phyloP scores from a whole-genome alignment of 2,797 vertebrate genomes.

The Phaenicophaeus curvirostris region DNA sequence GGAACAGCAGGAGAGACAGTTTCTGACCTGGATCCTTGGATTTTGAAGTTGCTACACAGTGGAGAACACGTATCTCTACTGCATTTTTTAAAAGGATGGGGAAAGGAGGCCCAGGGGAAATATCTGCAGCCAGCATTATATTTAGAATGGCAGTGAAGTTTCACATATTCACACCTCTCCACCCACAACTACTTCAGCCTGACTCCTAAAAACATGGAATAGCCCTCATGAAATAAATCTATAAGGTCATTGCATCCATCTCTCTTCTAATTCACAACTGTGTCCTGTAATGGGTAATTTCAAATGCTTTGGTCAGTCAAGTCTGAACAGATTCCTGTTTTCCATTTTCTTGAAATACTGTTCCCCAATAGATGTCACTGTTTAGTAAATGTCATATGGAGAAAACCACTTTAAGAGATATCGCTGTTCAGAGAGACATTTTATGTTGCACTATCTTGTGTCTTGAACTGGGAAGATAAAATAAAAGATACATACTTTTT shows the following conservation, averaged over 20 bases:
- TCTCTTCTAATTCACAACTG: not conserved
- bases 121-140: not conserved
- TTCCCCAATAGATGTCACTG: slow-evolving; percentile 27
- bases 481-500: not conserved
- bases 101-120: not conserved
- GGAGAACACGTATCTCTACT: not conserved
- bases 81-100: not conserved
- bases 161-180: not conserved
- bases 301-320: not conserved
- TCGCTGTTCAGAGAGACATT: not conserved
- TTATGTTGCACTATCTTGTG: not conserved
- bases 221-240: not conserved
- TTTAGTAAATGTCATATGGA: not conserved
- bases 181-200: not conserved
- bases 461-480: not conserved
- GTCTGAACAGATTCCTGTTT: not conserved
- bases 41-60: not conserved
- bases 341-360: not conserved
- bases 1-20: not conserved
- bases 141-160: not conserved
- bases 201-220: not conserved
- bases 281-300: not conserved
- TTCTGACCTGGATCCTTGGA: not conserved
- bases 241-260: not conserved
- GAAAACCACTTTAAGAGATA: not conserved